Conservation (phyloP, 2,888 invertebrate species). For the Horisme vitalbata region DNA sequence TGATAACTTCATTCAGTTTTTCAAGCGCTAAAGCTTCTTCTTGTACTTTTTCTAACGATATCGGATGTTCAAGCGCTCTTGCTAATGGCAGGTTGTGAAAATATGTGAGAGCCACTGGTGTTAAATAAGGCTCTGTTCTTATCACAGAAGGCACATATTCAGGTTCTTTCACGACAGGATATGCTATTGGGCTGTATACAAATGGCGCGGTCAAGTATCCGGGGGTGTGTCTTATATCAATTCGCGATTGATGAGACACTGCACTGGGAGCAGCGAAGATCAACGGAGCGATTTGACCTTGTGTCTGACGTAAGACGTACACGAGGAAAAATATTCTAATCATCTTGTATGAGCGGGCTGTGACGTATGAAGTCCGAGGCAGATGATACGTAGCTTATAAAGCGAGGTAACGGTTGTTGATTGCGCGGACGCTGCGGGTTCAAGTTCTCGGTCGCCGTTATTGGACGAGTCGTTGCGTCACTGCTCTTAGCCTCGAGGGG, state of each 20-base stretch:
- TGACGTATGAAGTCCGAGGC: slow-evolving; percentile 42
- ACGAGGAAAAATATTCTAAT: slow-evolving; percentile 50
- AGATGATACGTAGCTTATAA: slow-evolving; percentile 63
- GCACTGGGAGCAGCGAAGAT: slow-evolving; percentile 77
- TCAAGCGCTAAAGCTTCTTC: slow-evolving; percentile 34
- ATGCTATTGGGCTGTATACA: slow-evolving; percentile 55
- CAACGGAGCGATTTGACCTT: slow-evolving; percentile 54
- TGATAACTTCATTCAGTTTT: slow-evolving; percentile 7
- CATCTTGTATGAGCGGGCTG: slow-evolving; percentile 52
- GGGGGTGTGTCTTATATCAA: slow-evolving; percentile 70
- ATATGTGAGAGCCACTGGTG: slow-evolving; percentile 62
- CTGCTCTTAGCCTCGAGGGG: slow-evolving; percentile 44
- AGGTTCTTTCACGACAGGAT: slow-evolving; percentile 37
- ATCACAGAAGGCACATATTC: slow-evolving; percentile 49
- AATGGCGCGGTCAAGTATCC: slow-evolving; percentile 50
- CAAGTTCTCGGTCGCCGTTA: slow-evolving; percentile 69
- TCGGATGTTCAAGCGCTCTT: slow-evolving; percentile 62
- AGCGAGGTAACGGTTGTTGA: slow-evolving; percentile 67
- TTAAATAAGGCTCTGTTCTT: slow-evolving; percentile 48
- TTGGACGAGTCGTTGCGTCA: slow-evolving; percentile 65
- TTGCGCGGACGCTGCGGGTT: slow-evolving; percentile 52
- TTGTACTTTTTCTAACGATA: slow-evolving; percentile 53
- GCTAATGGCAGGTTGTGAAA: slow-evolving; percentile 65
- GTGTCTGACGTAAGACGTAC: slow-evolving; percentile 43
- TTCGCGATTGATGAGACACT: slow-evolving; percentile 81